Conservation (phyloP, 1,140 invertebrate species). For the Drosophila burlai region DNA sequence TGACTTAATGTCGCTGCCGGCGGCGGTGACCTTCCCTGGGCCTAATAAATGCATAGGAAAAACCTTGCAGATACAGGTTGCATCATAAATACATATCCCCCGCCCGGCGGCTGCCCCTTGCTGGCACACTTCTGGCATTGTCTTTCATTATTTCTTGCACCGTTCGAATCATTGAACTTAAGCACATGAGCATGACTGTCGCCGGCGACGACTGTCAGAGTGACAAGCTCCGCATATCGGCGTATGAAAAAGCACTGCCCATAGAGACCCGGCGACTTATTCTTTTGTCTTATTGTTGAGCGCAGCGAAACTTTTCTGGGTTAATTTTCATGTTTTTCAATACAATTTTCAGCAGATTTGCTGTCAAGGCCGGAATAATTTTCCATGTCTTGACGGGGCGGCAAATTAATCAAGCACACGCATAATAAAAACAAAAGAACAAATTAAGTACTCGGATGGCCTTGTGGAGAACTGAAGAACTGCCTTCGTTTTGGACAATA, state of each 20-base stretch:
- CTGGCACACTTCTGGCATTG: conserved; percentile 55
- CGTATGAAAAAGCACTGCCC: conserved; percentile 13
- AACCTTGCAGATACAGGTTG: conserved; percentile 49
- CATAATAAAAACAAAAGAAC: conserved; percentile 53
- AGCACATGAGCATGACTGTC: conserved; percentile 55
- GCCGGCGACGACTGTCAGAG: conserved; percentile 40
- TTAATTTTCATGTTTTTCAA: conserved; percentile 68
- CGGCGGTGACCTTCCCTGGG: conserved; percentile 40
- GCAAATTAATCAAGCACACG: conserved; percentile 58
- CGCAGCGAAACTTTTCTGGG: conserved; percentile 57
- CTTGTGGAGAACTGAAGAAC: conserved; percentile 16
- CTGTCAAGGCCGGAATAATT: conserved; percentile 67
- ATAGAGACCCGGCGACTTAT: conserved; percentile 38
- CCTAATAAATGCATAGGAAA: conserved; percentile 62
- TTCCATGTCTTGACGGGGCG: conserved; percentile 55
- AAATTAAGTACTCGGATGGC: conserved; percentile 37
- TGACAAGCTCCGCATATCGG: conserved; percentile 31
- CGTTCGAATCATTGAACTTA: conserved; percentile 66
- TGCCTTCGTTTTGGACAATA: not conserved
- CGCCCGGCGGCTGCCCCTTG: not conserved
- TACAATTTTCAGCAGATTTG: conserved; percentile 58
- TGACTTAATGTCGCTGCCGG: conserved; percentile 43
- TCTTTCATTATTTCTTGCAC: conserved; percentile 46
- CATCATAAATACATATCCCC: conserved; percentile 41
- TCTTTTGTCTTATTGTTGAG: conserved; percentile 64